phyloP scores from a whole-genome alignment of 2,888 invertebrate species.

The Aspidiotus rigidus region DNA sequence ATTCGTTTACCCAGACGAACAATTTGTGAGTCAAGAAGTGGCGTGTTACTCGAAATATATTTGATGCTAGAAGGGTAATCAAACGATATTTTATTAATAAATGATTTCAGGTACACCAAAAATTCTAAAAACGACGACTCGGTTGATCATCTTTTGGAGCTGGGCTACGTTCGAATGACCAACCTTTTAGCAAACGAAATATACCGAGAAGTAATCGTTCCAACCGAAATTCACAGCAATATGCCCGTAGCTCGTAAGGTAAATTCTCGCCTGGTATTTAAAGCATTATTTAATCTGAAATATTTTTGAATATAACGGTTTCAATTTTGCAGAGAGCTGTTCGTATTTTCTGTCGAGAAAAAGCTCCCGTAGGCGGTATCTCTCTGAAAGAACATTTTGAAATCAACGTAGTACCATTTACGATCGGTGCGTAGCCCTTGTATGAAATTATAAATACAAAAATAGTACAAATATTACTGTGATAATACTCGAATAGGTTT shows the following conservation, averaged over 20 bases:
- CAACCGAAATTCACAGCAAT: slow-evolving; percentile 68
- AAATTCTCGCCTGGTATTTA: slow-evolving; percentile 28
- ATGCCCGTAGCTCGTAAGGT: slow-evolving; percentile 74
- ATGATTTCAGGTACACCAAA: slow-evolving; percentile 70
- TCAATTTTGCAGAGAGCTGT: slow-evolving; percentile 57
- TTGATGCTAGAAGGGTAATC: neutral
- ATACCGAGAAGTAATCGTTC: slow-evolving; percentile 78
- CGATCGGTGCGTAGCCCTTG: slow-evolving; percentile 54
- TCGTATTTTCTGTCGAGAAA: slow-evolving; percentile 89
- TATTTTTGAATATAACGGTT: neutral
- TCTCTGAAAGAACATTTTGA: slow-evolving; percentile 98
- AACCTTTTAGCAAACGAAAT: slow-evolving; percentile 90
- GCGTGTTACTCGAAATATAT: neutral
- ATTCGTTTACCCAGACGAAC: no score
- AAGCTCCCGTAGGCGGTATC: slow-evolving; percentile 96
- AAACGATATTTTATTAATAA: slow-evolving; percentile 9
- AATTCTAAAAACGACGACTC: slow-evolving; percentile 94
- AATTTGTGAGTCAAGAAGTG: neutral
- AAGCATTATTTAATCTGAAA: neutral
- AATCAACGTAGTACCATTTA: slow-evolving; percentile 90
- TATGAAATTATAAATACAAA: no score
- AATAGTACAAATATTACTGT: slow-evolving; percentile 4
- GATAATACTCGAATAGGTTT: slow-evolving; percentile 49
- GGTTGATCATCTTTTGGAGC: slow-evolving; percentile 89
- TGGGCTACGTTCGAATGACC: slow-evolving; percentile 90